Evolutionary conservation across 2,113 vertebrate genomes (phyloP).

Genomic region (Potamarius usumacintae): DNA sequence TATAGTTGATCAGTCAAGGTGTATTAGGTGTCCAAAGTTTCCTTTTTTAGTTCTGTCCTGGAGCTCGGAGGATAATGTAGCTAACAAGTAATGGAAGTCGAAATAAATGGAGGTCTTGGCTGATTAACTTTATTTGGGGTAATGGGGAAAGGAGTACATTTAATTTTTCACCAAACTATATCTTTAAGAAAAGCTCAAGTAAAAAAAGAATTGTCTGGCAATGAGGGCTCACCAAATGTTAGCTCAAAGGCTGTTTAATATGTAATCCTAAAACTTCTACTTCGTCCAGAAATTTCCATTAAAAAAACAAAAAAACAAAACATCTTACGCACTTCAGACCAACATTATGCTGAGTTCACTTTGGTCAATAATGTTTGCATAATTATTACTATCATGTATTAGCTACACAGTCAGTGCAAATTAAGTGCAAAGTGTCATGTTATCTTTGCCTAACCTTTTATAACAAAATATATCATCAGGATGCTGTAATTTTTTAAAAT

Average conservation of each 20-base stretch:
- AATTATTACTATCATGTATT: not conserved
- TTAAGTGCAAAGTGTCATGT: not conserved
- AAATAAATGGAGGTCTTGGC: not conserved
- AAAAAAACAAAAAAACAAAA: not conserved
- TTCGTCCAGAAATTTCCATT: not conserved
- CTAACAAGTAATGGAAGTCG: not conserved
- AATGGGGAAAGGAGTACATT: not conserved
- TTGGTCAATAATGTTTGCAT: not conserved
- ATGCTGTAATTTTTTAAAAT: not conserved
- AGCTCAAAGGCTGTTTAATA: not conserved
- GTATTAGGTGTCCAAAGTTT: not conserved
- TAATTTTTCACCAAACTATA: not conserved
- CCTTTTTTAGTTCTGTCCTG: not conserved
- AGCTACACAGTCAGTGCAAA: not conserved
- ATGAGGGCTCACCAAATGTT: not conserved
- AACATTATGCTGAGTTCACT: not conserved
- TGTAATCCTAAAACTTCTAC: not conserved
- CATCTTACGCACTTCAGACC: no score
- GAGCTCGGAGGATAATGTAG: not conserved
- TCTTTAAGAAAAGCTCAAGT: conserved; percentile 1
- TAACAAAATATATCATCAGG: not conserved
- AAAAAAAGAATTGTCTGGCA: not conserved
- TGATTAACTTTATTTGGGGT: not conserved
- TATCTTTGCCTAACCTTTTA: not conserved
- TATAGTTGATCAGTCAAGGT: conserved; percentile 13